A percentile compares a stretch with the other conserved stretches of the same genome.
Evolutionary conservation across 2,888 invertebrate genomes (phyloP).

Genomic region (Drepanosiphum platanoidis): DNA sequence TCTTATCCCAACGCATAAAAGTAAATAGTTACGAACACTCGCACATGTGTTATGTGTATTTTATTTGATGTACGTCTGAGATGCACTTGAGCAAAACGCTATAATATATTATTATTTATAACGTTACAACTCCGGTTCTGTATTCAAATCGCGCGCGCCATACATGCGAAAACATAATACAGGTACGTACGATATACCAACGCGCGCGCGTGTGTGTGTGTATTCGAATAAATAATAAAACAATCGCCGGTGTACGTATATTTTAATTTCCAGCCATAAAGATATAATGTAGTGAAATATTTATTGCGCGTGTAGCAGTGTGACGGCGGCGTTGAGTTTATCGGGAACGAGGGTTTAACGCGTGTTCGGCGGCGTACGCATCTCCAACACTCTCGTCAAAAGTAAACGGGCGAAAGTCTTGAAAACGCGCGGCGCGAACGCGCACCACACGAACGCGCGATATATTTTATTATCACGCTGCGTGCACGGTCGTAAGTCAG

Average conservation of each 20-base stretch:
- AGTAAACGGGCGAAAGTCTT: not conserved
- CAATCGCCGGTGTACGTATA: not conserved
- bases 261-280: not conserved
- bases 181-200: too few species aligned
- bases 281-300: not conserved
- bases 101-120: not conserved
- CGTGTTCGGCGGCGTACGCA: not conserved
- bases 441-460: too few species aligned
- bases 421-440: not conserved
- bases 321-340: not conserved
- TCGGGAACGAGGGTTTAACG: too few species aligned
- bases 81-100: not conserved
- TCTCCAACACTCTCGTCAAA: not conserved
- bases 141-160: not conserved
- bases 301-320: not conserved
- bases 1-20: not conserved
- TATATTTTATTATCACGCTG: not conserved
- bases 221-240: not conserved
- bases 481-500: too few species aligned
- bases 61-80: too few species aligned
- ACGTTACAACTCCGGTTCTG: not conserved
- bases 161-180: not conserved
- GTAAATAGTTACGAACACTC: too few species aligned
- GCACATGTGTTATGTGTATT: not conserved
- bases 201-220: not conserved